A percentile compares a stretch with the other conserved stretches of the same genome.
phyloP scores from a whole-genome alignment of 2,888 invertebrate genomes.

The Augochlorella aurata region DNA sequence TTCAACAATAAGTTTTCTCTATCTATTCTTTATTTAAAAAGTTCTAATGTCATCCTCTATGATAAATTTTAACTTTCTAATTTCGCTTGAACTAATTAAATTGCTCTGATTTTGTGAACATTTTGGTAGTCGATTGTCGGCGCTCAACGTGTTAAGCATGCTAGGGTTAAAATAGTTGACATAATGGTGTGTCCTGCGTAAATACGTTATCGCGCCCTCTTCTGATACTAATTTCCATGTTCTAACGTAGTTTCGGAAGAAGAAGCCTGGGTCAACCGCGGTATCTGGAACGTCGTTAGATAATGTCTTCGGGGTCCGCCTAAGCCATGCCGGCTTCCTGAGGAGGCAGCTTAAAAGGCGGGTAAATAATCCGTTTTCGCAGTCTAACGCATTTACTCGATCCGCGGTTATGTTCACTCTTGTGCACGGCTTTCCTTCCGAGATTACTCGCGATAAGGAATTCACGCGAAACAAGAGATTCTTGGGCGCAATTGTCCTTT shows the following conservation, averaged over 20 bases:
- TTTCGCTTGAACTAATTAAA: no score
- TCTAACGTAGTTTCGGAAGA: slow-evolving; percentile 58
- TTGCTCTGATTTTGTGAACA: no score
- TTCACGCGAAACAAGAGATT: slow-evolving; percentile 3
- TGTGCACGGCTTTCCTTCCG: slow-evolving; percentile 26
- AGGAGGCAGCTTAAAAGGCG: slow-evolving; percentile 64
- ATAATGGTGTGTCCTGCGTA: not conserved
- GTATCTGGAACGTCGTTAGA: slow-evolving; percentile 58
- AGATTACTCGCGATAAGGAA: slow-evolving; percentile 44
- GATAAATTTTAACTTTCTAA: no score
- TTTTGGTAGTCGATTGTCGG: no score
- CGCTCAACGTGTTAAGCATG: no score
- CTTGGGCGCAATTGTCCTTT: not conserved
- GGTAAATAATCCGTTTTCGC: slow-evolving; percentile 65
- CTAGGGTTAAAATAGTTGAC: not conserved
- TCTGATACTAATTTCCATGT: slow-evolving; percentile 55
- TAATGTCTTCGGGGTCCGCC: slow-evolving; percentile 54
- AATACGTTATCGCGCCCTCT: slow-evolving; percentile 39
- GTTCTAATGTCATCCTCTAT: no score
- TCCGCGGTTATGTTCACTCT: slow-evolving; percentile 50
- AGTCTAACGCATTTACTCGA: slow-evolving; percentile 63
- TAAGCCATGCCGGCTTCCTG: slow-evolving; percentile 49
- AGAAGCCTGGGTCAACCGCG: slow-evolving; percentile 40
- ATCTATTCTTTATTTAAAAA: no score
- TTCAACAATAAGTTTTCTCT: no score